Conservation (phyloP, 2,113 vertebrate species). For the Pholis gunnellus region DNA sequence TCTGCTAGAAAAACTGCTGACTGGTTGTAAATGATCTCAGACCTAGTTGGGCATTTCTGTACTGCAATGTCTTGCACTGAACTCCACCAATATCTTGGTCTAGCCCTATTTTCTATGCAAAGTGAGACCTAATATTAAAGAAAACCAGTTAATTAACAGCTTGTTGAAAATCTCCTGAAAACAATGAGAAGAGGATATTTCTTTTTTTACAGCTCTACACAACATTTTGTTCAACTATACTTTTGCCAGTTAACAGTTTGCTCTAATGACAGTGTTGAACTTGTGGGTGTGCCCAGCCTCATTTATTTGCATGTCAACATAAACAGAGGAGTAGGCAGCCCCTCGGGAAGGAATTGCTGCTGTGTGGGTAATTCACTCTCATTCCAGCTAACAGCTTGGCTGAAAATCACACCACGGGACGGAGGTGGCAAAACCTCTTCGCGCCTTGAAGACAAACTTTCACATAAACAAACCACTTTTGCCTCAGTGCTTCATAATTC, state of each 20-base stretch:
- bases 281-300: constrained; percentile 52
- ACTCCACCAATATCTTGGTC: background rate
- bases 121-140: background rate
- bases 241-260: constrained; percentile 56
- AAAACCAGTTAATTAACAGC: background rate
- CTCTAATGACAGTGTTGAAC: constrained; percentile 64
- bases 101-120: background rate
- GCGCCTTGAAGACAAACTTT: constrained; percentile 55
- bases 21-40: background rate
- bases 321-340: constrained; percentile 59
- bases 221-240: constrained; percentile 30
- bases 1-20: background rate
- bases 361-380: constrained; percentile 66
- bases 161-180: constrained; percentile 13
- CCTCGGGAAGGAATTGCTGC: constrained; percentile 36
- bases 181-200: background rate
- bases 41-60: background rate
- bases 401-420: constrained; percentile 41
- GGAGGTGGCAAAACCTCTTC: constrained; percentile 63
- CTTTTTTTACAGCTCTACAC: background rate
- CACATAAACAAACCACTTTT: constrained; percentile 55
- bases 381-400: constrained; percentile 60
- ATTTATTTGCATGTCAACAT: constrained; percentile 63
- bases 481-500: constrained; percentile 28
- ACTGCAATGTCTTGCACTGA: background rate